phyloP scores from a whole-genome alignment of 2,113 vertebrate species.

The Datnioides undecimradiatus region DNA sequence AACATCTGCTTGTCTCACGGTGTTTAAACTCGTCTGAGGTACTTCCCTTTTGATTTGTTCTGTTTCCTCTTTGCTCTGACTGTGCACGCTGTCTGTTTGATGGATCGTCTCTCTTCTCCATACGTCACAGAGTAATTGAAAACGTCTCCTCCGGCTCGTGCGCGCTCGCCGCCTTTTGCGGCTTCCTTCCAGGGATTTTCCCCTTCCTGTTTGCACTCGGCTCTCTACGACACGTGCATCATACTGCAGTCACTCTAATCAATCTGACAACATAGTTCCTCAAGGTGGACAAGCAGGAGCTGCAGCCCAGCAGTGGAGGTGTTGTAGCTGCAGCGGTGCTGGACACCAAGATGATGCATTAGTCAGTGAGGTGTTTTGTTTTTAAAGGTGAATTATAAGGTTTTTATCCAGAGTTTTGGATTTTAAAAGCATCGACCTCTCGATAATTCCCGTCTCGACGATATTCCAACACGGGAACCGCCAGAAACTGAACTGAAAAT shows the following conservation, averaged over 20 bases:
- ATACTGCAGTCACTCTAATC: neutral
- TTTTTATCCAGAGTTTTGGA: too few species aligned
- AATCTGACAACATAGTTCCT: neutral
- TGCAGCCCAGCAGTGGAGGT: neutral
- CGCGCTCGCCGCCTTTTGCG: slow-evolving; percentile 39
- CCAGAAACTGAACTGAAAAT: too few species aligned
- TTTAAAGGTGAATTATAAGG: too few species aligned
- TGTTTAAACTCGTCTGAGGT: slow-evolving; percentile 25
- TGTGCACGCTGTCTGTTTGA: slow-evolving; percentile 73
- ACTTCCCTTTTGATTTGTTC: slow-evolving; percentile 11
- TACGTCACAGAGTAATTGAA: slow-evolving; percentile 73
- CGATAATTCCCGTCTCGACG: too few species aligned
- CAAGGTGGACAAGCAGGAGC: neutral
- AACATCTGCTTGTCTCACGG: slow-evolving; percentile 44
- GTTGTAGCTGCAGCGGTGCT: neutral
- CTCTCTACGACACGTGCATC: too few species aligned
- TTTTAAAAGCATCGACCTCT: too few species aligned
- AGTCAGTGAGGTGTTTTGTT: too few species aligned
- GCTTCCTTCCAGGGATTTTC: slow-evolving; percentile 18
- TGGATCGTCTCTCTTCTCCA: slow-evolving; percentile 72
- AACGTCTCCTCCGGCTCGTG: slow-evolving; percentile 57
- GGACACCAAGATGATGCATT: too few species aligned
- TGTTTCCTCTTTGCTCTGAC: slow-evolving; percentile 24
- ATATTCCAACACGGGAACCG: too few species aligned
- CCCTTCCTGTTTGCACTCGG: slow-evolving; percentile 9